These are phyloP conservation scores for Chromis chromis DNA, from an alignment of 2,797 vertebrate species.

Conservation along the genomic window DNA sequence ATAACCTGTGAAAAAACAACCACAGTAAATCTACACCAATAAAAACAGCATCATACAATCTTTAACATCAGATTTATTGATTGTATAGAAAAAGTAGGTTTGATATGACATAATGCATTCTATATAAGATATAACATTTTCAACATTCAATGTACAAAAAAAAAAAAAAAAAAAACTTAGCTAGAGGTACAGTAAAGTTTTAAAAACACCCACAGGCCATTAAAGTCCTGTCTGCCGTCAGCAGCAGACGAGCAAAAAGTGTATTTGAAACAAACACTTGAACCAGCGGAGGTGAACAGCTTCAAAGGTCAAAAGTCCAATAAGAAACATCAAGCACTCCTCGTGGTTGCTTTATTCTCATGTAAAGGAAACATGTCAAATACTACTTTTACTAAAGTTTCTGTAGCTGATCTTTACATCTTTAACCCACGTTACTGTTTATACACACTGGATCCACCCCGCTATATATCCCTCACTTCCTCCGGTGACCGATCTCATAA, in stretches of 20 bases:
- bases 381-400: conserved; percentile 49
- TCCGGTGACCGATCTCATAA: conserved; percentile 1
- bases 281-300: conserved; percentile 51
- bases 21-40: conserved; percentile 1
- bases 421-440: conserved; percentile 40
- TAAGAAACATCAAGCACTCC: conserved; percentile 50
- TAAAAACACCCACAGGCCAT: conserved; percentile 81
- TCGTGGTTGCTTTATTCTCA: conserved; percentile 29
- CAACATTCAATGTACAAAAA: conserved; percentile 89
- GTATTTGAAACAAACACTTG: conserved; percentile 44
- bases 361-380: conserved; percentile 58
- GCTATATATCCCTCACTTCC: background rate
- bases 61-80: conserved; percentile 87
- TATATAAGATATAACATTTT: conserved; percentile 90
- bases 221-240: conserved; percentile 69
- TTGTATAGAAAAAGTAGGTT: conserved; percentile 90
- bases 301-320: conserved; percentile 56
- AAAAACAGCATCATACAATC: conserved; percentile 41
- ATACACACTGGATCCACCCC: conserved; percentile 35
- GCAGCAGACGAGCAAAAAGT: conserved; percentile 63
- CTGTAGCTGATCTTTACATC: conserved; percentile 47
- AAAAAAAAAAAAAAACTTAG: conserved; percentile 75
- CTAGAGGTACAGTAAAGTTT: conserved; percentile 83
- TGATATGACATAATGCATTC: conserved; percentile 91
- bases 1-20: background rate